Percentiles rank a stretch among this genome's conserved stretches.
phyloP scores from a whole-genome alignment of 2,113 vertebrate genomes.

The Callopanchax toddi region DNA sequence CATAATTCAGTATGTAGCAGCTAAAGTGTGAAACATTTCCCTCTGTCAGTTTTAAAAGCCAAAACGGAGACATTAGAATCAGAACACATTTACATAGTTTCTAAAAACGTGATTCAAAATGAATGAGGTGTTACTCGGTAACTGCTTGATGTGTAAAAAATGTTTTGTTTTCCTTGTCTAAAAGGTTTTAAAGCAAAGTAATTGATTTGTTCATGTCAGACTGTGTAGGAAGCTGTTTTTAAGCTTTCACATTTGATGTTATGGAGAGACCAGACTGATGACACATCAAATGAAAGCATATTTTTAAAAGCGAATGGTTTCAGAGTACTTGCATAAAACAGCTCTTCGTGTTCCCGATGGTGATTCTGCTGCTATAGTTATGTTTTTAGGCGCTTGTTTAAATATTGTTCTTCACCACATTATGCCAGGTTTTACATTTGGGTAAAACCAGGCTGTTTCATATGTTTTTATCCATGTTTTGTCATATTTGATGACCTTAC shows the following conservation, averaged over 20 bases:
- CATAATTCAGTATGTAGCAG: constrained; percentile 1
- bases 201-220: constrained; percentile 5
- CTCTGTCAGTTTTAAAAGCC: not conserved
- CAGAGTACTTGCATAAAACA: constrained; percentile 21
- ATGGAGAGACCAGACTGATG: constrained; percentile 20
- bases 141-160: not conserved
- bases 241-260: constrained; percentile 11
- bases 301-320: constrained; percentile 38
- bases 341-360: constrained; percentile 16
- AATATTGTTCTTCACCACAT: not conserved
- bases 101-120: not conserved
- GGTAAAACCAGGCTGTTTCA: not conserved
- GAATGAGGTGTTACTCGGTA: not conserved
- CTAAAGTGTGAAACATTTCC: constrained; percentile 3
- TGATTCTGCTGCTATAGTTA: constrained; percentile 8
- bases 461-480: not conserved
- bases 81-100: not conserved
- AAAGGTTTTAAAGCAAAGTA: constrained; percentile 11
- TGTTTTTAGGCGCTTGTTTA: constrained; percentile 7
- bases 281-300: constrained; percentile 37
- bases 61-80: not conserved
- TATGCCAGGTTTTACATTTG: not conserved
- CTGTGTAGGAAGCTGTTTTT: not conserved
- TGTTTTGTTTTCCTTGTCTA: not conserved
- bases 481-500: not conserved